A percentile compares a stretch with the other conserved stretches of the same genome.
Conservation (phyloP, 2,113 vertebrate genomes). For the Prietella phreatophila region DNA sequence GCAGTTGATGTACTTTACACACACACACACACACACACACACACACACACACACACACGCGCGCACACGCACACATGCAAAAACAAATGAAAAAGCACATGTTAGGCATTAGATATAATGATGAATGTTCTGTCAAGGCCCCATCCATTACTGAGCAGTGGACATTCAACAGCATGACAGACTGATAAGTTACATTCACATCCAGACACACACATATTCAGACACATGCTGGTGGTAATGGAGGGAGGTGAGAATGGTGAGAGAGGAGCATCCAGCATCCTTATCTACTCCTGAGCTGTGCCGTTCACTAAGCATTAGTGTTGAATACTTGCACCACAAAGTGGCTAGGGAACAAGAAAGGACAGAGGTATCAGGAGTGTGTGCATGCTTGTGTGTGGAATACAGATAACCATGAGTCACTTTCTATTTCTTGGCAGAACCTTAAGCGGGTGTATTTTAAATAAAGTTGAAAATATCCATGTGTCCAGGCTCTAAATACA, state of each 20-base stretch:
- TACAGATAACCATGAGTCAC: slow-evolving; percentile 22
- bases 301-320: slow-evolving; percentile 28
- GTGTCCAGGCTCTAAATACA: slow-evolving; percentile 8
- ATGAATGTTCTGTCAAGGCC: neutral
- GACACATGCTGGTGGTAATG: neutral
- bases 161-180: neutral
- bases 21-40: neutral
- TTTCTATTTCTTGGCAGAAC: slow-evolving; percentile 38
- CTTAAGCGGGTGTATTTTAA: slow-evolving; percentile 26
- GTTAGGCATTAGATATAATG: neutral
- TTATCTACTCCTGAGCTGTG: slow-evolving; percentile 40
- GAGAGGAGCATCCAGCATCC: slow-evolving; percentile 31
- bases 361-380: slow-evolving; percentile 26
- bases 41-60: neutral
- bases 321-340: slow-evolving; percentile 20
- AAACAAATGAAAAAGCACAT: neutral
- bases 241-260: neutral
- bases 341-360: slow-evolving; percentile 8
- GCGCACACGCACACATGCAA: neutral
- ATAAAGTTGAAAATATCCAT: slow-evolving; percentile 8
- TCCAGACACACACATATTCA: neutral
- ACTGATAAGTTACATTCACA: neutral
- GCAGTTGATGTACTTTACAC: no score
- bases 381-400: slow-evolving; percentile 18
- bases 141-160: neutral